A percentile compares a stretch with the other conserved stretches of the same genome.
These are phyloP conservation scores for Eurytoma adleriae DNA, from an alignment of 2,888 invertebrate species.

Conservation along the genomic window DNA sequence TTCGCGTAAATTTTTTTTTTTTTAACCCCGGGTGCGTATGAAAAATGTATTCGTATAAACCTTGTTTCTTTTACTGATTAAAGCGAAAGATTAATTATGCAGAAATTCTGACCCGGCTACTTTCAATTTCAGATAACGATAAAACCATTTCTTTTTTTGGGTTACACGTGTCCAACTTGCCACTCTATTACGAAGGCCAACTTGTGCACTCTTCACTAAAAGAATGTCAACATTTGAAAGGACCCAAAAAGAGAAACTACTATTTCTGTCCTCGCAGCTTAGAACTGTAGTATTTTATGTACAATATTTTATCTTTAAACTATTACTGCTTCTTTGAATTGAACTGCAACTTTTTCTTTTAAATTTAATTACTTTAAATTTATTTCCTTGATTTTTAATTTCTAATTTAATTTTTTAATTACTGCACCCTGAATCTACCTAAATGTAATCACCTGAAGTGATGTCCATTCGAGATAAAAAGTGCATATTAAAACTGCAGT, in stretches of 20 bases:
- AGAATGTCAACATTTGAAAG: conserved; percentile 37
- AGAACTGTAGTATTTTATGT: no score
- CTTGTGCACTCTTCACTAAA: conserved; percentile 33
- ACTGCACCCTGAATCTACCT: no score
- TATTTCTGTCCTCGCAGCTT: neutral
- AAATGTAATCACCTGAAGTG: no score
- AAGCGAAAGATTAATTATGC: conserved; percentile 35
- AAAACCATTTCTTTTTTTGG: conserved; percentile 30
- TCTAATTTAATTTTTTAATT: no score
- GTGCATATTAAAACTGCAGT: no score
- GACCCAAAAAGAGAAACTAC: conserved; percentile 21
- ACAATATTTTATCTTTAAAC: no score
- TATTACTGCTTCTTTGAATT: no score
- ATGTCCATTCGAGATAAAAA: no score
- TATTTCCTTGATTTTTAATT: no score
- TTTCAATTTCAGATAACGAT: conserved; percentile 41
- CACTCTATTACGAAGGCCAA: conserved; percentile 39
- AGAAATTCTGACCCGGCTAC: conserved; percentile 25
- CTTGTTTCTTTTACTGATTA: neutral
- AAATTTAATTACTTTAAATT: no score
- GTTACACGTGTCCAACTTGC: conserved; percentile 1
- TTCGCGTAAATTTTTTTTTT: neutral
- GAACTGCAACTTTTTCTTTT: no score
- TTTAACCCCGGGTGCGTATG: neutral
- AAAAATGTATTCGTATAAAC: neutral